phyloP scores from a whole-genome alignment of 1,140 invertebrate species.

The Calycopis cecrops region DNA sequence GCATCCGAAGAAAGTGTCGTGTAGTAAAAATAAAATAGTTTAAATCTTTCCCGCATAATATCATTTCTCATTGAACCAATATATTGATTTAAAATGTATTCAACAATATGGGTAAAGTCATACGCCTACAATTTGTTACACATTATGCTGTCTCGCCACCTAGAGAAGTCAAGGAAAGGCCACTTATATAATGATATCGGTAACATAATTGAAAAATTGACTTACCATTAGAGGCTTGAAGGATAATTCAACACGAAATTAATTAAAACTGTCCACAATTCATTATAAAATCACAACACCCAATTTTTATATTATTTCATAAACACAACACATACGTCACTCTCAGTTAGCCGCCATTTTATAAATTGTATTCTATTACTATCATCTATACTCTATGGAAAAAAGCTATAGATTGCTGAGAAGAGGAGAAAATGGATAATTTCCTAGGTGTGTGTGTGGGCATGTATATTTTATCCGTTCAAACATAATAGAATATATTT shows the following conservation, averaged over 20 bases:
- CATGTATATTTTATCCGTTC: no score
- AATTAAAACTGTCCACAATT: constrained; percentile 36
- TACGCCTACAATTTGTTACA: constrained; percentile 52
- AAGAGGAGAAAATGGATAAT: no score
- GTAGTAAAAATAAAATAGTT: no score
- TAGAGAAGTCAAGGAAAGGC: constrained; percentile 5
- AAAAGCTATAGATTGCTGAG: background rate
- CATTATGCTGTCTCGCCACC: constrained; percentile 23
- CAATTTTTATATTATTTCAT: constrained; percentile 41
- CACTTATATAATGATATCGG: constrained; percentile 15
- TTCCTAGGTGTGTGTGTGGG: no score
- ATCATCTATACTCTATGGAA: constrained; percentile 9
- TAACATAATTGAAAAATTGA: constrained; percentile 19
- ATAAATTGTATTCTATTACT: constrained; percentile 44
- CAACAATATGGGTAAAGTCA: constrained; percentile 21
- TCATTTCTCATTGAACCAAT: no score
- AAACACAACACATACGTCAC: constrained; percentile 71
- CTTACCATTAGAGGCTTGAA: constrained; percentile 39
- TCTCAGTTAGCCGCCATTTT: constrained; percentile 62
- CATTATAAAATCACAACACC: constrained; percentile 52
- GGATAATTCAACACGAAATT: constrained; percentile 26
- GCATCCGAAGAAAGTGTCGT: no score
- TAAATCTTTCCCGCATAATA: no score
- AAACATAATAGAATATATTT: no score
- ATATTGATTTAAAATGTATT: background rate